Conservation (phyloP, 2,113 vertebrate genomes). For the Lynx canadensis region DNA sequence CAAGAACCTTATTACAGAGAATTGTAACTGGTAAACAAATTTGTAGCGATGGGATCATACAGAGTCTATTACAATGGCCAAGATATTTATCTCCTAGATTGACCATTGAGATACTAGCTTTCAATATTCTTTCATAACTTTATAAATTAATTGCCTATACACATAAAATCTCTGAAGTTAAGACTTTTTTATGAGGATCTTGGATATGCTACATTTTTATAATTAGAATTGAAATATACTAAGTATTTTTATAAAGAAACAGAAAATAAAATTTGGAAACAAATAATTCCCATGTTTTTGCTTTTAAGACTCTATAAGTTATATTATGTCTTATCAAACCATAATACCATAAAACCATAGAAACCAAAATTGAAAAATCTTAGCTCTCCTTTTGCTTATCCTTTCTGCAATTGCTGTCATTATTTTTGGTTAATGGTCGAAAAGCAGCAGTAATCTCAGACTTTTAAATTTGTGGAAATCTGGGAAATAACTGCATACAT, state of each 20-base stretch:
- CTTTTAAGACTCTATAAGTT: not conserved
- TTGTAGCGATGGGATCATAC: not conserved
- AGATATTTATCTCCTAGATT: not conserved
- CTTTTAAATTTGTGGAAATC: conserved; percentile 34
- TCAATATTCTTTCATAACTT: not conserved
- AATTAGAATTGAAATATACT: not conserved
- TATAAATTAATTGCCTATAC: not conserved
- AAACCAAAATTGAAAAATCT: not conserved
- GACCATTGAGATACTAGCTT: not conserved
- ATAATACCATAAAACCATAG: not conserved
- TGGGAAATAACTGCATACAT: not conserved
- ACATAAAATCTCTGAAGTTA: not conserved
- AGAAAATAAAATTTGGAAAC: conserved; percentile 9
- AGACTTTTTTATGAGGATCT: not conserved
- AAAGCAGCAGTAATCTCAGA: not conserved
- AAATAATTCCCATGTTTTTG: not conserved
- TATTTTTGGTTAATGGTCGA: not conserved
- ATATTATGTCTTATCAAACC: conserved; percentile 13
- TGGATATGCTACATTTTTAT: not conserved
- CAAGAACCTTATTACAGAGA: not conserved
- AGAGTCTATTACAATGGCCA: not conserved
- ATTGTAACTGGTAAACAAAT: not conserved
- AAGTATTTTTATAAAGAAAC: not conserved
- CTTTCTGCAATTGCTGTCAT: not conserved
- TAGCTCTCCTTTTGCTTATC: not conserved